phyloP scores from a whole-genome alignment of 2,797 vertebrate genomes.

The Fistularia tabacaria region DNA sequence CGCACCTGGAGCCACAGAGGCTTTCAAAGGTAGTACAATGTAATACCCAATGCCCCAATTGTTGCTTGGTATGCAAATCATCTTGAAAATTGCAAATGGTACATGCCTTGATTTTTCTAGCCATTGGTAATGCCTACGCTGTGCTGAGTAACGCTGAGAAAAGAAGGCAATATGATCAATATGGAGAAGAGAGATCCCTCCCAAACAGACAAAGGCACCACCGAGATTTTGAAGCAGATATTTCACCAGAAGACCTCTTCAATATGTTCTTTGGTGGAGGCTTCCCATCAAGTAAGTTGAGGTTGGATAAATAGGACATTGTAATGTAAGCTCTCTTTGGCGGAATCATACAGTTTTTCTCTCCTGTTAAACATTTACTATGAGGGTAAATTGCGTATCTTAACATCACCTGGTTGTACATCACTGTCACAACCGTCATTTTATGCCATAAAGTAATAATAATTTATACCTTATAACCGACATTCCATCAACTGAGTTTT shows the following conservation, averaged over 20 bases:
- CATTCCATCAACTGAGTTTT: too few relatives aligned
- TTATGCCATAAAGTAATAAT: too few relatives aligned
- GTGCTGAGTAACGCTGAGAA: slow-evolving; percentile 93
- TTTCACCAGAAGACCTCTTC: slow-evolving; percentile 97
- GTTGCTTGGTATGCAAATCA: too few relatives aligned
- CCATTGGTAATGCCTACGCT: slow-evolving; percentile 93
- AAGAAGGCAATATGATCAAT: slow-evolving; percentile 92
- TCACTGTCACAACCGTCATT: too few relatives aligned
- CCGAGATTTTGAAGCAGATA: slow-evolving; percentile 89
- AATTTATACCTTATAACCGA: too few relatives aligned
- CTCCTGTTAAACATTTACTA: too few relatives aligned
- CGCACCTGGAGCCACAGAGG: slow-evolving; percentile 91
- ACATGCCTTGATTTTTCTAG: slow-evolving; percentile 58
- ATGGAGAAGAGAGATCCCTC: slow-evolving; percentile 87
- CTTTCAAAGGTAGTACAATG: slow-evolving; percentile 88
- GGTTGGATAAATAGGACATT: not conserved
- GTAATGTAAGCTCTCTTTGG: not conserved
- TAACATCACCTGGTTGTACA: too few relatives aligned
- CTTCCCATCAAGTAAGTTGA: slow-evolving; percentile 89
- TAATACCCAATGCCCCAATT: not conserved
- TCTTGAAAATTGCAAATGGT: not conserved
- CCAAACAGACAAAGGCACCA: slow-evolving; percentile 80
- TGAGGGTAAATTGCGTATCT: too few relatives aligned
- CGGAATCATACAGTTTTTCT: too few relatives aligned
- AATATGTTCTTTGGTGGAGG: slow-evolving; percentile 99